Evolutionary conservation across 2,113 vertebrate species (phyloP), one percentile per base, ranked within the genome.

Genomic region (Empidonax traillii): DNA sequence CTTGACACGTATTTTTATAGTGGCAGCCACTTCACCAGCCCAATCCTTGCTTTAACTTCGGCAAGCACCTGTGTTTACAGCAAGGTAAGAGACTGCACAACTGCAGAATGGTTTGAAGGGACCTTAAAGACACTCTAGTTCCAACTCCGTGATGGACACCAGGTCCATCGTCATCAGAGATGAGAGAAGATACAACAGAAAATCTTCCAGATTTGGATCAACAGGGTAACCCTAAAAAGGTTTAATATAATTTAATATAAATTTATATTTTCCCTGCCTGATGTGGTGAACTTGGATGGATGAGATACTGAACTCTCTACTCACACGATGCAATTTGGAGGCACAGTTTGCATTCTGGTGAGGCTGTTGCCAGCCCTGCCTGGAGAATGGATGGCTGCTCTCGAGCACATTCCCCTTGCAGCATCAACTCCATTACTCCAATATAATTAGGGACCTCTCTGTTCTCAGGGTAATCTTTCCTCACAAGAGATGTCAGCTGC

Each of bases 291-390:
- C 55, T 27, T 28, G 58, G 46, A 39, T 39, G 78, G 61, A 74
- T 7, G 27, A 21, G 9, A 68, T 46, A 30, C 46, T 61, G 30
- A 8, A 1, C 73, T 62, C 83, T 86, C 86, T 37, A 51, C 49
- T 89, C 81, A 41, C 22, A 10, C 39, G 30, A 23, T 4, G 25
- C 79, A 56, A 68, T 56, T 73, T 90, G 83, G 43, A 73, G 87
- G 44, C 14, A 39, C 13, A 46, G 24, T 76, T 61, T 53, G 41
- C 86, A 52, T 80, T 72, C 65, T 72, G n/a, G 52, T 17, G 58
- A 59, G 59, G 86, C 53, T 76, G 37, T 30, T 76, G 35, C 84
- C 88, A 74, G 41, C 63, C 94, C 80, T 85, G 65, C 59, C 89
- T 91, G 71, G 61, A 91, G 77, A 81, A 84, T 2, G 17, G n/a